These are phyloP conservation scores for Tridacna gigas DNA, from an alignment of 2,888 invertebrate species.

Conservation along the genomic window DNA sequence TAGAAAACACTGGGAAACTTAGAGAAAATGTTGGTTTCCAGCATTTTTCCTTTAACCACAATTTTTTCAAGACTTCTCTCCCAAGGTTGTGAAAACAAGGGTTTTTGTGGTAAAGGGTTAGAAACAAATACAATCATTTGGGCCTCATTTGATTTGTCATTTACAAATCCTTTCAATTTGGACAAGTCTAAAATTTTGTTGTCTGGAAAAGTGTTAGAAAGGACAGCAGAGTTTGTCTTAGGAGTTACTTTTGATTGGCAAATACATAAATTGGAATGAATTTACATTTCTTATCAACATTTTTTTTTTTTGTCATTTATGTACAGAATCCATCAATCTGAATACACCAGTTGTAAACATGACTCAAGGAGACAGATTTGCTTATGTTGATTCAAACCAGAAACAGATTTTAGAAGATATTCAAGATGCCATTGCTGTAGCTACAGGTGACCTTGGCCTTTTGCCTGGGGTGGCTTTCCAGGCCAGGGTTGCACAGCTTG, in stretches of 20 bases:
- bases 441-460: constrained; percentile 81
- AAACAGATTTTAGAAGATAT: constrained; percentile 78
- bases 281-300: not conserved
- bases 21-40: no score
- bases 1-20: no score
- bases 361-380: constrained; percentile 69
- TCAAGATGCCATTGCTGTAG: constrained; percentile 83
- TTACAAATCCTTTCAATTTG: no score
- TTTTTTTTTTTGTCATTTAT: not conserved
- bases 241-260: not conserved
- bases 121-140: no score
- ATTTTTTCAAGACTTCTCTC: no score
- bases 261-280: not conserved
- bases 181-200: no score
- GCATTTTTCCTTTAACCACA: no score
- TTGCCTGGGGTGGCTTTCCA: constrained; percentile 83
- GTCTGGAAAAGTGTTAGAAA: no score
- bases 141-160: no score
- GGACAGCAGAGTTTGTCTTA: no score
- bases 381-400: constrained; percentile 65
- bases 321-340: constrained; percentile 77
- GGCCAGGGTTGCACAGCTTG: constrained; percentile 81
- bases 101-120: no score
- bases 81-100: no score
- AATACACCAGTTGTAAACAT: constrained; percentile 80